Percentiles rank a stretch among this genome's conserved stretches.
These are phyloP conservation scores for Tanytarsus gracilentus DNA, from an alignment of 2,888 invertebrate genomes.

Conservation along the genomic window DNA sequence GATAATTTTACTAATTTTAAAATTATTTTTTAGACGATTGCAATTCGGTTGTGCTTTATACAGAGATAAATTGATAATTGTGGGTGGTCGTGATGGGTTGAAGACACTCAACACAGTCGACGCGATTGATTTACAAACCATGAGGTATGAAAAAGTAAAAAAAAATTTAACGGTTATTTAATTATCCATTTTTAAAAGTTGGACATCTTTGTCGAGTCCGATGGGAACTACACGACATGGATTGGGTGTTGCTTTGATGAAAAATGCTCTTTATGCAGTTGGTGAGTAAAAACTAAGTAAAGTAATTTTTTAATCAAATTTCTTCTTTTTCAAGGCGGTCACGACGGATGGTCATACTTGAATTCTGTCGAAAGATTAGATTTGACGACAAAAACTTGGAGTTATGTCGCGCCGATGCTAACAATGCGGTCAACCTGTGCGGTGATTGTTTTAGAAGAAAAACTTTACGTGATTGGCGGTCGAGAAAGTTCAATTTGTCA, in stretches of 20 bases:
- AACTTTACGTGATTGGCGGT: slow-evolving; percentile 86
- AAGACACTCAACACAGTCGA: slow-evolving; percentile 81
- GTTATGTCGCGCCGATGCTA: slow-evolving; percentile 81
- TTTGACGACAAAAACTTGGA: slow-evolving; percentile 79
- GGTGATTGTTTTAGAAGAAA: slow-evolving; percentile 73
- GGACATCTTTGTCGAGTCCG: slow-evolving; percentile 40
- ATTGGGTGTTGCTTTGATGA: slow-evolving; percentile 66
- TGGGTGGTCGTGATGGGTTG: slow-evolving; percentile 85
- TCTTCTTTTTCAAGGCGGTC: slow-evolving; percentile 55
- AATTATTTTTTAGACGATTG: slow-evolving; percentile 48
- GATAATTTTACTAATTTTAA: neutral
- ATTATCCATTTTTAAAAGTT: too few species aligned
- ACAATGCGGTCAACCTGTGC: slow-evolving; percentile 79
- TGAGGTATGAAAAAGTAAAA: too few species aligned
- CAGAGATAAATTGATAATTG: slow-evolving; percentile 72
- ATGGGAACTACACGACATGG: slow-evolving; percentile 88
- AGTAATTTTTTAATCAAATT: neutral
- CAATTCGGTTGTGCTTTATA: slow-evolving; percentile 88
- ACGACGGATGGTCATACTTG: slow-evolving; percentile 88
- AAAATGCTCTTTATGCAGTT: slow-evolving; percentile 80
- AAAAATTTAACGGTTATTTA: too few species aligned
- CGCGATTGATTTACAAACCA: slow-evolving; percentile 19
- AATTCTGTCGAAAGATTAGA: slow-evolving; percentile 87
- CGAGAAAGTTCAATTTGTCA: slow-evolving; percentile 86
- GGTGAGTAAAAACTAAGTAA: neutral